A percentile compares a stretch with the other conserved stretches of the same genome.
Evolutionary conservation across 2,888 invertebrate genomes (phyloP).

Genomic region (Hypomecis punctinalis): DNA sequence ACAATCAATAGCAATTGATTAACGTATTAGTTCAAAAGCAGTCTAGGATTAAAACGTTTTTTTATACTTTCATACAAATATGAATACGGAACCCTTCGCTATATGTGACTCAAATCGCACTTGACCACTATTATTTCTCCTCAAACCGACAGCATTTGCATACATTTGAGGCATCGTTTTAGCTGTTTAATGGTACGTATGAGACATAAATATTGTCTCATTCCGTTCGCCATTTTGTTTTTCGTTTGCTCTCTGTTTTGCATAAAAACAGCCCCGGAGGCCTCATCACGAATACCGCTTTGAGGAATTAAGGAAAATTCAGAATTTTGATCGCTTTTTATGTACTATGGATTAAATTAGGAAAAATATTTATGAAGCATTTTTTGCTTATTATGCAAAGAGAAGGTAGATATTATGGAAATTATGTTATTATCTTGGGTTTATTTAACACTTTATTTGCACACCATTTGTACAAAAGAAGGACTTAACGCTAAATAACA

Average conservation of each 20-base stretch:
- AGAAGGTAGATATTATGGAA: too few relatives aligned
- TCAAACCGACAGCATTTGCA: slow-evolving; percentile 66
- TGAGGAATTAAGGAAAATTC: slow-evolving; percentile 54
- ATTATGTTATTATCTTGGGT: too few relatives aligned
- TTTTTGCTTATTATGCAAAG: too few relatives aligned
- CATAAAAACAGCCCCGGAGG: slow-evolving; percentile 62
- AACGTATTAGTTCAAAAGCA: too few relatives aligned
- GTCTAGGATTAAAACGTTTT: too few relatives aligned
- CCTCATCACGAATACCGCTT: slow-evolving; percentile 56
- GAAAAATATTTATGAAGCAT: slow-evolving; percentile 21
- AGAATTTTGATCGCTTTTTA: slow-evolving; percentile 48
- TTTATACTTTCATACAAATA: too few relatives aligned
- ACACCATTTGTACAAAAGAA: too few relatives aligned
- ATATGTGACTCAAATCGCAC: slow-evolving; percentile 1
- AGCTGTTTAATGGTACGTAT: slow-evolving; percentile 74
- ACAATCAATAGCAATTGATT: too few relatives aligned
- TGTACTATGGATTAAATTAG: slow-evolving; percentile 47
- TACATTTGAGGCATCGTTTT: slow-evolving; percentile 71
- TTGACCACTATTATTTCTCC: slow-evolving; percentile 35
- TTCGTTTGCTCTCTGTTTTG: slow-evolving; percentile 57
- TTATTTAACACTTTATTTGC: too few relatives aligned
- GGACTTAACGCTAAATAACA: too few relatives aligned
- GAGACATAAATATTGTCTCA: slow-evolving; percentile 74
- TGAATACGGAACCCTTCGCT: slow-evolving; percentile 30
- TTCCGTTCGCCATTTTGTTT: slow-evolving; percentile 39